A percentile compares a stretch with the other conserved stretches of the same genome.
These are phyloP conservation scores for Acanthochromis polyacanthus DNA, from an alignment of 2,113 vertebrate species.

Conservation along the genomic window DNA sequence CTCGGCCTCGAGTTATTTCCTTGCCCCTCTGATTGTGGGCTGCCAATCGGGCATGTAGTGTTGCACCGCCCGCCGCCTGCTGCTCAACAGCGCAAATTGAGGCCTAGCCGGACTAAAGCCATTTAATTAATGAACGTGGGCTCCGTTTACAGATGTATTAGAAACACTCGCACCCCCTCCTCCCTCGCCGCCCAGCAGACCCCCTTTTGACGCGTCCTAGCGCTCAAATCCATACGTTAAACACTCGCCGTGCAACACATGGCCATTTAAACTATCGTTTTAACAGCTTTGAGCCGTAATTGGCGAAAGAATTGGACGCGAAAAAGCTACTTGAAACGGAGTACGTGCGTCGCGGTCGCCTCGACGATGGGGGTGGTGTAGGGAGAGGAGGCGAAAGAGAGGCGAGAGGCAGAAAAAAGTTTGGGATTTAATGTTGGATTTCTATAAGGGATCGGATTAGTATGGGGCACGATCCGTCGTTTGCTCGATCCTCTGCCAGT, in stretches of 20 bases:
- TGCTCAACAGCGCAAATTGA: slow-evolving; percentile 81
- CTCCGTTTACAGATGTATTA: slow-evolving; percentile 84
- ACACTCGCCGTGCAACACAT: slow-evolving; percentile 71
- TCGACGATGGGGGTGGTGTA: slow-evolving; percentile 78
- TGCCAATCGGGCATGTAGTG: slow-evolving; percentile 76
- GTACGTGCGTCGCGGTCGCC: slow-evolving; percentile 73
- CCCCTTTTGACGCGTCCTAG: slow-evolving; percentile 61
- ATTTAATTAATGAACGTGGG: slow-evolving; percentile 87
- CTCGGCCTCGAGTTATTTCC: slow-evolving; percentile 82
- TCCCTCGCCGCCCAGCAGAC: slow-evolving; percentile 58
- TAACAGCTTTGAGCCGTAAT: slow-evolving; percentile 71
- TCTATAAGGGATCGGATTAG: slow-evolving; percentile 68
- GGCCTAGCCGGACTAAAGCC: slow-evolving; percentile 85
- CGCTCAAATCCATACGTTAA: slow-evolving; percentile 59
- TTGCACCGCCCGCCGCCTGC: slow-evolving; percentile 80
- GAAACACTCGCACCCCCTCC: slow-evolving; percentile 73
- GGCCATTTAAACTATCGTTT: slow-evolving; percentile 70
- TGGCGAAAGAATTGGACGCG: slow-evolving; percentile 71
- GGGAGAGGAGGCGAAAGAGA: slow-evolving; percentile 51
- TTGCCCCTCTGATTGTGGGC: slow-evolving; percentile 77
- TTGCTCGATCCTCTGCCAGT: slow-evolving; percentile 54
- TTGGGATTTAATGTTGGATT: slow-evolving; percentile 83
- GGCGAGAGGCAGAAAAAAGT: slow-evolving; percentile 81
- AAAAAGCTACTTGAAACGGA: slow-evolving; percentile 74
- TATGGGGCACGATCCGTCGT: slow-evolving; percentile 63